Evolutionary conservation across 1,140 invertebrate genomes (phyloP).

Genomic region (Apis mellifera): Amel_HAv3.1 CM009934.2:5209001-5209500

Average conservation of each 20-base stretch:
- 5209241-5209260: neutral
- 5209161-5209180: conserved; percentile 12
- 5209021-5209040: no score
- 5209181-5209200: neutral
- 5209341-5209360: conserved; percentile 43
- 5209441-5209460: neutral
- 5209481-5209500: neutral
- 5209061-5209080: no score
- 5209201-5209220: neutral
- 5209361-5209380: conserved; percentile 36
- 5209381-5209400: neutral
- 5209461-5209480: neutral
- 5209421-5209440: neutral
- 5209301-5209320: neutral
- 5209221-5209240: neutral
- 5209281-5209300: neutral
- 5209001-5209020: no score
- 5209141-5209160: neutral
- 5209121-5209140: neutral
- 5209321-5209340: conserved; percentile 20
- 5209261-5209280: neutral
- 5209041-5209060: no score
- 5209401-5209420: neutral
- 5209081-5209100: no score
- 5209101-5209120: no score